phyloP scores from a whole-genome alignment of 2,797 vertebrate genomes.

The Platyrinchus mystaceus region DNA sequence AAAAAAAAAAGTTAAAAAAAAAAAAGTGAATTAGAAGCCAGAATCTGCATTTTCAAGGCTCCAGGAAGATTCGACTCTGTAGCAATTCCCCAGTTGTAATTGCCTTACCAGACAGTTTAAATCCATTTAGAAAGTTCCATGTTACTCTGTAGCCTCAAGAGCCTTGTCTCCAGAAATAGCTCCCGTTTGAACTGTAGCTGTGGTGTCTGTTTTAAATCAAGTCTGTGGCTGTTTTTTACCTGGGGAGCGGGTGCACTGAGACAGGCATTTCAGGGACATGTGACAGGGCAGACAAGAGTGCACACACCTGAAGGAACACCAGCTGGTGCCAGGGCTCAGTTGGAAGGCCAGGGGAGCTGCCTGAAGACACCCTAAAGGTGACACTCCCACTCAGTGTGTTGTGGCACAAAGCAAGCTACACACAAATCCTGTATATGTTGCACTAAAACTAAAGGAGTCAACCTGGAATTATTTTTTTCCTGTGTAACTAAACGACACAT shows the following conservation, averaged over 20 bases:
- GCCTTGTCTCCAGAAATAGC: conserved; percentile 7
- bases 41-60: not conserved
- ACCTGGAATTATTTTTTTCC: not conserved
- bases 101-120: conserved; percentile 25
- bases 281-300: not conserved
- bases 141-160: not conserved
- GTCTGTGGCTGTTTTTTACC: not conserved
- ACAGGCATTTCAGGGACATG: not conserved
- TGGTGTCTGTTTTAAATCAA: not conserved
- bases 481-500: not conserved
- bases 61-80: not conserved
- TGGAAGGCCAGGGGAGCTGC: not conserved
- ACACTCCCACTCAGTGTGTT: not conserved
- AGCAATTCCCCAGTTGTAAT: not conserved
- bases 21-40: not conserved
- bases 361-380: not conserved
- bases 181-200: not conserved
- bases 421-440: not conserved
- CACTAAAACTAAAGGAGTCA: not conserved
- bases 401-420: not conserved
- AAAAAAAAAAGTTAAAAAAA: not conserved
- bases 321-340: not conserved
- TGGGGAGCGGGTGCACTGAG: not conserved
- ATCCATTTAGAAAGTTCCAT: not conserved
- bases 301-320: not conserved